Base-by-base conservation (phyloP, 2,797 vertebrate genomes). In the Semaprochilodus insignis region DNA sequence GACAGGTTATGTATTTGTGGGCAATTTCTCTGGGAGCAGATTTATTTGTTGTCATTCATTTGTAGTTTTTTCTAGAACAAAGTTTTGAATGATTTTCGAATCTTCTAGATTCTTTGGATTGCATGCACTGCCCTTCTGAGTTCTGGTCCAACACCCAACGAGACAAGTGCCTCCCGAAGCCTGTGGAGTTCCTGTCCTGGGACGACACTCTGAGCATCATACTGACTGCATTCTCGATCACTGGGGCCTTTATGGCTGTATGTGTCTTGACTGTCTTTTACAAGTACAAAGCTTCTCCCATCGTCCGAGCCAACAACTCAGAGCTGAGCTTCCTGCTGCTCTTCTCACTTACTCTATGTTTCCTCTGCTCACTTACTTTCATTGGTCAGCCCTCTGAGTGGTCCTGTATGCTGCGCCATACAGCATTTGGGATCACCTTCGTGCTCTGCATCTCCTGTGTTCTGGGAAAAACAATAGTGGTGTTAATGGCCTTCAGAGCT, bases 41-140 rank as follows among this genome's bases (percentile, higher is more conserved):
- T 0, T 25, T 62, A 13, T 11, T 48, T 1, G 44, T 44, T 44
- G 3, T 44, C 8, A 1, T 10, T 27, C 14, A 11, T 10, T 36
- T 15, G 36, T 40, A 6, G 36, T 40, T 10, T 31, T 54, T 55
- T 15, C 36, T 16, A 27, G 19, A 1, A 6, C 36, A 44, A 44
- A 6, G 40, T 44, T 21, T 48, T 78, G n/a, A 10, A 21, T 77
- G 0, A 8, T 34, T 34, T 3, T 31, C 79, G 67, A n/a, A 70
- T n/a, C 14, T 65, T n/a, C 21, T 79, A 93, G 93, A 95, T 86
- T 93, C 91, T 0, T 15, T 89, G 62, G 87, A 87, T 23, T 95
- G 94, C 83, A 57, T 89, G 4, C 23, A 73, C 0, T 95, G 94
- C 27, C 81, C 81, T 0, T 71, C 80, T 0, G 92, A 94, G 8